Percentiles rank a stretch among this genome's conserved stretches.
Evolutionary conservation across 2,113 vertebrate genomes (phyloP).

Genomic region (Saccopteryx leptura): DNA sequence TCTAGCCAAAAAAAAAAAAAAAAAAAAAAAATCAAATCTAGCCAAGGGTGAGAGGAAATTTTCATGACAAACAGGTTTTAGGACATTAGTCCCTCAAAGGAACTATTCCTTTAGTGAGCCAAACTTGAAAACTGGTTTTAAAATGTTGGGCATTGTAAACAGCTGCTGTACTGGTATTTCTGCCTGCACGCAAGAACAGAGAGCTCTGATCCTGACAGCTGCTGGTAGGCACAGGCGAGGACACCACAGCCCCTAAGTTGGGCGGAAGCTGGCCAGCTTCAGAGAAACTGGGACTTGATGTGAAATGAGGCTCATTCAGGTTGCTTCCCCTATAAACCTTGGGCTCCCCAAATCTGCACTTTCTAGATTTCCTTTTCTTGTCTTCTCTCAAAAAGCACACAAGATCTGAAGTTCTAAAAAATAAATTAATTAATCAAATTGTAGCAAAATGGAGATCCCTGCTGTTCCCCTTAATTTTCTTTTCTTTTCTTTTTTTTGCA

Average conservation of each 20-base stretch:
- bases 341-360: not conserved
- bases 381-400: not conserved
- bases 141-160: not conserved
- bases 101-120: not conserved
- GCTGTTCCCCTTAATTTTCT: too few relatives aligned
- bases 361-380: not conserved
- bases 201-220: not conserved
- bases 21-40: too few relatives aligned
- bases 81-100: not conserved
- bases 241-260: too few relatives aligned
- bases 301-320: not conserved
- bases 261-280: too few relatives aligned
- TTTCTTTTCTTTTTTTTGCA: too few relatives aligned
- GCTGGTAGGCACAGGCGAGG: too few relatives aligned
- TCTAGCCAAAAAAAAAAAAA: not conserved
- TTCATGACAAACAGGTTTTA: not conserved
- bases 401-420: not conserved
- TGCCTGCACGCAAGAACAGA: too few relatives aligned
- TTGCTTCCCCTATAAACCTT: not conserved
- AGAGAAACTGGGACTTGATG: not conserved
- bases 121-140: not conserved
- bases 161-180: not conserved
- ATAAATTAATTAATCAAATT: not conserved
- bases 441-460: conserved; percentile 12
- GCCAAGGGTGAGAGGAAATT: too few relatives aligned